Evolutionary conservation across 2,888 invertebrate genomes (phyloP), one percentile per base, ranked within the genome.

Genomic region (Liodrosophila aerea): DNA sequence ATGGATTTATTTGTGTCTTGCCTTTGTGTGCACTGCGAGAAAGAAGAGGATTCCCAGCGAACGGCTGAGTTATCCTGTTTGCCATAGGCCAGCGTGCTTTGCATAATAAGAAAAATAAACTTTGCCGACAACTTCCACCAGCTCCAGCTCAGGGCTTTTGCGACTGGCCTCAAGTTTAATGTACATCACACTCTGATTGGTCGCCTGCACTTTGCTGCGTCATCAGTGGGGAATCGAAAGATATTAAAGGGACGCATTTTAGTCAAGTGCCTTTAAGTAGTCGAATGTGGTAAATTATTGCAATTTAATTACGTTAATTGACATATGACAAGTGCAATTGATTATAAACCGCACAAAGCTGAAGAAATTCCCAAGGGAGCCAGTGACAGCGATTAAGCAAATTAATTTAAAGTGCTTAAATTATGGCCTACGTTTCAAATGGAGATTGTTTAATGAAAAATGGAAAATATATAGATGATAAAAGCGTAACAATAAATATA

Each of bases 1-100:
- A 81, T 76, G 70, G 73, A 72, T 82, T 82, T 81, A 76, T 81
- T 70, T 66, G 64, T 64, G 22, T 22, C 22, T 68, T 68, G 64
- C 60, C 36, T 59, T 69, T 66, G 62, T 50, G 66, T 63, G 74
- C 53, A 58, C 49, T 63, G 33, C 45, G 5, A 43, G 46, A 33
- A 52, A 43, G 46, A 37, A 52, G 63, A 47, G 67, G 52, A 71
- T 72, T 63, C 56, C 52, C 63, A 56, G 57, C 54, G 51, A 37
- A 18, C 46, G 46, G 22, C 49, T 44, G 40, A 47, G 47, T 54
- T 29, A 45, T 54, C 37, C 36, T 57, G 41, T 22, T 53, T 43
- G 61, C 9, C 66, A 52, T 64, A 61, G 60, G 58, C 57, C 49
- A 58, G 40, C 76, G 75, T 76, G 78, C 72, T 67, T 75, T 74